phyloP scores from a whole-genome alignment of 2,797 vertebrate genomes.

The Rhynchonycteris naso region DNA sequence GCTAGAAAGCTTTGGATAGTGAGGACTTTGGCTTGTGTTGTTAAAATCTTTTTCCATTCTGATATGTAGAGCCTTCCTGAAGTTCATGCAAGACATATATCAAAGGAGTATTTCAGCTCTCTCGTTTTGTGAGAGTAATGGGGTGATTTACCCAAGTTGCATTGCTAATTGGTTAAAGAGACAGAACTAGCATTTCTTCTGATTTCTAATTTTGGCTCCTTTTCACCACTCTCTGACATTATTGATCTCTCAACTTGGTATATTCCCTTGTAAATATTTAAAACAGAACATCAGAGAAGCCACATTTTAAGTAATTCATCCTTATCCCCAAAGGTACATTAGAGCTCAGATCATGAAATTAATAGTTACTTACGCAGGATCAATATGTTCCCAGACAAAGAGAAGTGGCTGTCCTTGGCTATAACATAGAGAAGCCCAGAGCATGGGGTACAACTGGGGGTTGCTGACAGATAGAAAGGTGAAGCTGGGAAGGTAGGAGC shows the following conservation, averaged over 20 bases:
- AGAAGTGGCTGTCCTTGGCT: background rate
- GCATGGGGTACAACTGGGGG: background rate
- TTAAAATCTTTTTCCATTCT: background rate
- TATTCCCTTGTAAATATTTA: slow-evolving; percentile 63
- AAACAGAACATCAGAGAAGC: slow-evolving; percentile 54
- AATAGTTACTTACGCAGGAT: slow-evolving; percentile 71
- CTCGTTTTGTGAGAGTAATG: background rate
- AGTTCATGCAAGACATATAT: background rate
- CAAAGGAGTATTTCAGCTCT: background rate
- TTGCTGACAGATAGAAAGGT: background rate
- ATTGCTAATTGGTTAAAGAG: background rate
- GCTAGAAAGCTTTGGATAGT: background rate
- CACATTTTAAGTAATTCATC: background rate
- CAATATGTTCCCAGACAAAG: slow-evolving; percentile 49
- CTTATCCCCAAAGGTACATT: slow-evolving; percentile 67
- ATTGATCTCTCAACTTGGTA: background rate
- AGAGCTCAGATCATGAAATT: slow-evolving; percentile 68
- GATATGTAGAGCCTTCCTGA: background rate
- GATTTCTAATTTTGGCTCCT: background rate
- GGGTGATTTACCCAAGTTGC: background rate
- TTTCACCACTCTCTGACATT: background rate
- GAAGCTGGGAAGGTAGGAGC: background rate
- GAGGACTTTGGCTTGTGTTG: background rate
- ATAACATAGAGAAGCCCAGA: background rate
- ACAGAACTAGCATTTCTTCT: background rate